phyloP scores from a whole-genome alignment of 1,140 invertebrate genomes.

The Heliconius hermathena region DNA sequence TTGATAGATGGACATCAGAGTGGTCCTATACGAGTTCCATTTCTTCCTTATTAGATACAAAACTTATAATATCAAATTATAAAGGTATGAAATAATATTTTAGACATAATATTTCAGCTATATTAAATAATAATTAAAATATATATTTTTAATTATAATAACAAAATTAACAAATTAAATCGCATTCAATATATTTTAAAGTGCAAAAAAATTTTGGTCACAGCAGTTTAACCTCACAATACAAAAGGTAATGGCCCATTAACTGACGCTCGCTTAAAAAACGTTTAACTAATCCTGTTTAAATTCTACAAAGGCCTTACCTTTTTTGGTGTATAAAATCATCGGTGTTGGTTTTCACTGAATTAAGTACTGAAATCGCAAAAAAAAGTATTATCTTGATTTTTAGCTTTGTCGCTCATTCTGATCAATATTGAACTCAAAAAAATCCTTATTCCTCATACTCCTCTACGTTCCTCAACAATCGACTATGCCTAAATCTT shows the following conservation, averaged over 20 bases:
- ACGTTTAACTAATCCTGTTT: conserved; percentile 46
- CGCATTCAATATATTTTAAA: neutral
- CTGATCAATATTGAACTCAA: no score
- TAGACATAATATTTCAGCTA: no score
- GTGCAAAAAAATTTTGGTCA: neutral
- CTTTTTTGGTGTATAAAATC: conserved; percentile 8
- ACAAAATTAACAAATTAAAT: neutral
- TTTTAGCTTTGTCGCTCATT: neutral
- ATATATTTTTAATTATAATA: neutral
- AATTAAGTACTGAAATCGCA: neutral
- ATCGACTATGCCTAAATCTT: no score
- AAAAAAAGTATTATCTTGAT: neutral
- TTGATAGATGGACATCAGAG: no score
- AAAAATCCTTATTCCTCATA: no score
- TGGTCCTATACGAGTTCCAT: no score
- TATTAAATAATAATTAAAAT: no score
- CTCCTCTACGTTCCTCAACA: no score
- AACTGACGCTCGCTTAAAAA: conserved; percentile 42
- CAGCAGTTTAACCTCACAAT: neutral
- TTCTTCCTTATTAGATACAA: no score
- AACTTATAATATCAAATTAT: no score
- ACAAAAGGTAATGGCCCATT: conserved; percentile 7
- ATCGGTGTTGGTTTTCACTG: neutral
- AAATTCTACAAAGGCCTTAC: conserved; percentile 3
- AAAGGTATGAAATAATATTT: no score